Evolutionary conservation across 2,113 vertebrate genomes (phyloP).

Genomic region (Procavia capensis): DNA sequence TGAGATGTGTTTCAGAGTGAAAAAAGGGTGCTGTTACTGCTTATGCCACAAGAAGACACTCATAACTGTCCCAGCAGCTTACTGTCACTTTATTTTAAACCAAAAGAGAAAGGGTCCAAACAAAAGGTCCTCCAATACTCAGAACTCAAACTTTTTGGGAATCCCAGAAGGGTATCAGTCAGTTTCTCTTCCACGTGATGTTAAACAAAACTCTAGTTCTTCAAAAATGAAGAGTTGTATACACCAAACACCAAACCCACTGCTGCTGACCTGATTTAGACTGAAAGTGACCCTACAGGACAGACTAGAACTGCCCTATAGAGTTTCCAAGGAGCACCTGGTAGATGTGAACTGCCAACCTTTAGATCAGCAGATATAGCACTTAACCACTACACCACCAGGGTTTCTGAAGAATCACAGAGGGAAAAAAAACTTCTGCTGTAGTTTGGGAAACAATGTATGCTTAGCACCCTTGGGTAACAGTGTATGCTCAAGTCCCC

Average conservation of each 20-base stretch:
- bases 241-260: too few species aligned
- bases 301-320: too few species aligned
- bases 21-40: not conserved
- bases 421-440: too few species aligned
- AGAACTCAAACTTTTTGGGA: not conserved
- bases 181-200: constrained; percentile 18
- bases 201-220: constrained; percentile 10
- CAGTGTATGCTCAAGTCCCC: not conserved
- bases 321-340: too few species aligned
- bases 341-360: too few species aligned
- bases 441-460: not conserved
- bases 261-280: too few species aligned
- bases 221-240: not conserved
- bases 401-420: too few species aligned
- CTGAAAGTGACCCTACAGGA: too few species aligned
- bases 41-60: not conserved
- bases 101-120: constrained; percentile 37
- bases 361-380: too few species aligned
- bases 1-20: not conserved
- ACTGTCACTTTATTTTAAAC: not conserved
- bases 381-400: too few species aligned
- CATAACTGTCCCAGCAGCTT: not conserved
- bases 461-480: not conserved
- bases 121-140: not conserved
- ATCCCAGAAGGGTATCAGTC: not conserved